Evolutionary conservation across 1,140 invertebrate genomes (phyloP).

Genomic region (Drosophila chauvacae): DNA sequence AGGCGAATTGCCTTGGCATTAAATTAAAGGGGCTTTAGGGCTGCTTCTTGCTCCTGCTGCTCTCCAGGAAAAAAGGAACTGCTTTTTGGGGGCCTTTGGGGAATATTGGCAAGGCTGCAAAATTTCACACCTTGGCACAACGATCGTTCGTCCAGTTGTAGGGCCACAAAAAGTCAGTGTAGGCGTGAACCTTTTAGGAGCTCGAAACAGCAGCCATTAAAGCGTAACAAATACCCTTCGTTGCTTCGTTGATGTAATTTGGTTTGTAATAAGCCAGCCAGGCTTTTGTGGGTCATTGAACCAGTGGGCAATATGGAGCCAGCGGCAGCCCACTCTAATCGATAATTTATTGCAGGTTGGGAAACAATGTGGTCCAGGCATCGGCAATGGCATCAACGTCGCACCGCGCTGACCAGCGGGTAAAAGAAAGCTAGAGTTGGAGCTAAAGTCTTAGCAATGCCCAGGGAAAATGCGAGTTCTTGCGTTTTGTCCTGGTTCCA

Average conservation of each 20-base stretch:
- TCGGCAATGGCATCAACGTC: constrained; percentile 40
- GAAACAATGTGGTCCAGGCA: constrained; percentile 61
- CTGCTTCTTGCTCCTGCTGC: constrained; percentile 5
- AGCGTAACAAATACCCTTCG: constrained; percentile 53
- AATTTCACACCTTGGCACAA: constrained; percentile 65
- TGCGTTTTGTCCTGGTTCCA: constrained; percentile 20
- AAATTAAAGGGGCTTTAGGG: constrained; percentile 67
- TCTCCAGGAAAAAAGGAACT: constrained; percentile 18
- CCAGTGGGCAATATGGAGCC: constrained; percentile 36
- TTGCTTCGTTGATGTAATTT: constrained; percentile 47
- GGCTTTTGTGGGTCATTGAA: constrained; percentile 50
- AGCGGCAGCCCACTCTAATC: constrained; percentile 59
- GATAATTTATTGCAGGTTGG: constrained; percentile 70
- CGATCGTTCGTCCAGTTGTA: constrained; percentile 56
- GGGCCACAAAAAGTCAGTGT: constrained; percentile 25
- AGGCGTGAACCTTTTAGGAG: constrained; percentile 59
- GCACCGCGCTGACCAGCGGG: constrained; percentile 30
- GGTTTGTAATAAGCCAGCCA: constrained; percentile 44
- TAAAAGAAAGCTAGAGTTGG: constrained; percentile 31
- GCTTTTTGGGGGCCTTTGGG: constrained; percentile 52
- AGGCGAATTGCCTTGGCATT: constrained; percentile 71
- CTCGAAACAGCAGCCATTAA: constrained; percentile 38
- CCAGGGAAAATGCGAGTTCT: constrained; percentile 32
- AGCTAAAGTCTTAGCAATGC: constrained; percentile 6
- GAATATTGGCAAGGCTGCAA: constrained; percentile 68